Evolutionary conservation across 2,113 vertebrate species (phyloP).

Genomic region (Rhinichthys klamathensis): DNA sequence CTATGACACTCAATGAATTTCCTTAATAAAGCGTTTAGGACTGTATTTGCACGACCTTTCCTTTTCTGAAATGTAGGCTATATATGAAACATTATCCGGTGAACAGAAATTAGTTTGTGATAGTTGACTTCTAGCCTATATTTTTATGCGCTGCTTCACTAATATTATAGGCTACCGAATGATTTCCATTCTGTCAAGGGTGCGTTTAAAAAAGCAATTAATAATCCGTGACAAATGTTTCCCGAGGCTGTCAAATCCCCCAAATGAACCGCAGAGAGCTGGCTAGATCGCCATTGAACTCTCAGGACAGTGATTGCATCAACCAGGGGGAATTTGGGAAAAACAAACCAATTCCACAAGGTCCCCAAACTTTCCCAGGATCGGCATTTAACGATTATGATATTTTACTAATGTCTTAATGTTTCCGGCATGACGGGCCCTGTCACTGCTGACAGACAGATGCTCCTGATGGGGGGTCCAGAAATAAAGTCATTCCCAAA

Average conservation of each 20-base stretch:
- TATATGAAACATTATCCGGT: background rate
- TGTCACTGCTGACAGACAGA: conserved; percentile 45
- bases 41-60: background rate
- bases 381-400: conserved; percentile 48
- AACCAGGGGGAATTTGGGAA: conserved; percentile 21
- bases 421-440: conserved; percentile 49
- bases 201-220: conserved; percentile 15
- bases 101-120: background rate
- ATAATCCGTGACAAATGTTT: conserved; percentile 31
- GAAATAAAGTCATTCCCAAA: conserved; percentile 55
- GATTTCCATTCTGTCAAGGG: conserved; percentile 24
- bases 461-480: conserved; percentile 50
- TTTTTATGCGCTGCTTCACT: background rate
- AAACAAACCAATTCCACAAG: conserved; percentile 31
- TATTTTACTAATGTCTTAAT: conserved; percentile 49
- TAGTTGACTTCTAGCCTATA: background rate
- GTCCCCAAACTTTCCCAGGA: conserved; percentile 59
- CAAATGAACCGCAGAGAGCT: conserved; percentile 6
- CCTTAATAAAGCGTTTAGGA: background rate
- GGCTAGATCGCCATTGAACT: conserved; percentile 4
- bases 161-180: background rate
- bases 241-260: conserved; percentile 26
- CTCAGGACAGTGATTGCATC: conserved; percentile 30
- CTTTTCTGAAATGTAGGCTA: background rate
- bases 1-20: background rate